Conservation (phyloP, 2,888 invertebrate genomes). For the Sinotaia quadrata region DNA sequence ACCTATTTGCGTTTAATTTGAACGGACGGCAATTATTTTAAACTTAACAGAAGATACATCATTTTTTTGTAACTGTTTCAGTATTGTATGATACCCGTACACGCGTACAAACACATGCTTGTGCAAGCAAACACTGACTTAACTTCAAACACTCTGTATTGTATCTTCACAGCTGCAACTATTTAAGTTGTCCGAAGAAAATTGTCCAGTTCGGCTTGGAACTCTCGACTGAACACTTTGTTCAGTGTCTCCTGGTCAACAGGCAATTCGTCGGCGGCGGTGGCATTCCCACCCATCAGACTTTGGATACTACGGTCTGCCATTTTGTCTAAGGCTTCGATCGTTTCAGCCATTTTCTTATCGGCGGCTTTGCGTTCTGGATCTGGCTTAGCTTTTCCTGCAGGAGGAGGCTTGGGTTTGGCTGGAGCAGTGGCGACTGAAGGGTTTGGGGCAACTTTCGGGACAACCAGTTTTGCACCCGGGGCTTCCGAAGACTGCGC, state of each 20-base stretch:
- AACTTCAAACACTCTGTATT: too few species aligned
- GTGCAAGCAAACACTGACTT: too few species aligned
- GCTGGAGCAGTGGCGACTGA: background rate
- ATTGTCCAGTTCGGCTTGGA: constrained; percentile 35
- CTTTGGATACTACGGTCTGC: constrained; percentile 33
- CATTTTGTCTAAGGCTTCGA: constrained; percentile 31
- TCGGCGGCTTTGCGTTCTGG: background rate
- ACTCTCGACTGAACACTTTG: constrained; percentile 32
- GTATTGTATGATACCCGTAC: too few species aligned
- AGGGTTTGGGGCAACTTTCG: background rate
- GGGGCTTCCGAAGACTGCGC: constrained; percentile 1
- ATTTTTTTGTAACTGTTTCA: too few species aligned
- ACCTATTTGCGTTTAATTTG: too few species aligned
- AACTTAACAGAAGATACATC: too few species aligned
- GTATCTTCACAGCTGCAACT: too few species aligned
- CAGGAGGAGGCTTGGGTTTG: background rate
- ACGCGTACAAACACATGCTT: too few species aligned
- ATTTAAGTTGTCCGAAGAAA: constrained; percentile 31
- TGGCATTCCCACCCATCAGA: constrained; percentile 25
- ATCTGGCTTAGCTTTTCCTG: too few species aligned
- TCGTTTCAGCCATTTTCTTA: constrained; percentile 12
- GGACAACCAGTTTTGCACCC: background rate
- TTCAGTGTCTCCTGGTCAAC: constrained; percentile 25
- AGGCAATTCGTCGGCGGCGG: constrained; percentile 15
- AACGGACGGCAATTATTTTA: too few species aligned